Conservation (phyloP, 2,888 invertebrate genomes). For the Taphrorychus bicolor region DNA sequence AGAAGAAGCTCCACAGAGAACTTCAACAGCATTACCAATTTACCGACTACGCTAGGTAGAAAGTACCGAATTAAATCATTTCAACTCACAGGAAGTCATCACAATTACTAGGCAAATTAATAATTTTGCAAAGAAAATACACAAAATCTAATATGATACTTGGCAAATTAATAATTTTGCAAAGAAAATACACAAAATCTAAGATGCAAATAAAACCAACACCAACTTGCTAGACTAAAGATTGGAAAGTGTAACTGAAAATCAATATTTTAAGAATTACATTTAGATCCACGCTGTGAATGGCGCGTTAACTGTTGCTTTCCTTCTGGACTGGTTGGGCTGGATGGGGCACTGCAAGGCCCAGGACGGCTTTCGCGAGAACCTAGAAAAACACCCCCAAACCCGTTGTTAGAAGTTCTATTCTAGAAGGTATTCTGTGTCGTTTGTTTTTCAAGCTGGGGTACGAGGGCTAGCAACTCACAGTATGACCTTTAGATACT, state of each 20-base stretch:
- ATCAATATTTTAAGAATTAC: conserved; percentile 59
- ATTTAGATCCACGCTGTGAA: conserved; percentile 83
- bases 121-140: no score
- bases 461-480: conserved; percentile 59
- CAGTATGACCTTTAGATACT: conserved; percentile 41
- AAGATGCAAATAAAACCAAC: conserved; percentile 36
- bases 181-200: neutral
- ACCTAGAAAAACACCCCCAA: conserved; percentile 56
- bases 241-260: conserved; percentile 7
- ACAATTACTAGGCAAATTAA: no score
- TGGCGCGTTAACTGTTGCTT: conserved; percentile 73
- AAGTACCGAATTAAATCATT: no score
- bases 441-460: conserved; percentile 8
- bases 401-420: conserved; percentile 27
- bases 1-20: no score
- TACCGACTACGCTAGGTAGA: no score
- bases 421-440: neutral
- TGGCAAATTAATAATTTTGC: no score
- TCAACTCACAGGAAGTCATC: no score
- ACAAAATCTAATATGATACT: no score
- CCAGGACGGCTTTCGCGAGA: conserved; percentile 63
- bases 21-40: no score
- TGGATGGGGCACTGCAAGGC: conserved; percentile 69
- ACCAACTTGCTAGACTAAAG: conserved; percentile 37
- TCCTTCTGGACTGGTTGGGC: conserved; percentile 71